Evolutionary conservation across 2,113 vertebrate genomes (phyloP), one percentile per base, ranked within the genome.

Genomic region (Catharus fuscescens): DNA sequence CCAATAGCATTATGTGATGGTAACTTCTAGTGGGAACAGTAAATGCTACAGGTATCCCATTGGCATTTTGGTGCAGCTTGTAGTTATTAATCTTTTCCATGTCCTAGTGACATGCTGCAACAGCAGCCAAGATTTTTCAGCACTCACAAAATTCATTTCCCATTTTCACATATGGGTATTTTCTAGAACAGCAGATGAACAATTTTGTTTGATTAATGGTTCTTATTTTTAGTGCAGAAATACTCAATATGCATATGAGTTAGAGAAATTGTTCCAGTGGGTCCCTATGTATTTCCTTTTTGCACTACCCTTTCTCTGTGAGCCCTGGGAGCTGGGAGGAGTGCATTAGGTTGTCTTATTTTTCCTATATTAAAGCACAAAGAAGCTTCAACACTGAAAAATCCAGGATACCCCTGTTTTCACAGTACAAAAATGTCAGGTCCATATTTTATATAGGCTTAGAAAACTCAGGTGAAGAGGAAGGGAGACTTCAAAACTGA

Each of bases 191-290:
- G 47, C 64, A 84, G 64, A 83, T 86, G 69, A 96, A 90, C 50
- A 23, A 83, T 78, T 94, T 93, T 79, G 64, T 53, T 66, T 10
- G 10, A 77, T 86, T 91, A 95, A 89, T 65, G 53, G 84, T 10
- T 61, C 24, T 78, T 92, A 86, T 84, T 93, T 91, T 93, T 92
- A 92, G 48, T 64, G 72, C 69, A 96, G 79, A 93, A 78, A 65
- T 59, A 50, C 24, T 42, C 42, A 59, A 44, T 59, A 60, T 57
- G 86, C 69, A 69, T 88, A 84, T 34, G 61, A 93, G 82, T 50
- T 34, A 91, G 17, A 44, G 15, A 36, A 90, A 67, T 86, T 95
- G 88, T 90, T 96, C 44, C 67, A 67, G 17, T 1, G 4, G 54
- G 32, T 54, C 8, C 38, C 21, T 36, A 40, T 15, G 13, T 6